Evolutionary conservation across 35 echinoderm and acorn worm genomes (phyloP).

Genomic region (Apostichopus japonicus): DNA sequence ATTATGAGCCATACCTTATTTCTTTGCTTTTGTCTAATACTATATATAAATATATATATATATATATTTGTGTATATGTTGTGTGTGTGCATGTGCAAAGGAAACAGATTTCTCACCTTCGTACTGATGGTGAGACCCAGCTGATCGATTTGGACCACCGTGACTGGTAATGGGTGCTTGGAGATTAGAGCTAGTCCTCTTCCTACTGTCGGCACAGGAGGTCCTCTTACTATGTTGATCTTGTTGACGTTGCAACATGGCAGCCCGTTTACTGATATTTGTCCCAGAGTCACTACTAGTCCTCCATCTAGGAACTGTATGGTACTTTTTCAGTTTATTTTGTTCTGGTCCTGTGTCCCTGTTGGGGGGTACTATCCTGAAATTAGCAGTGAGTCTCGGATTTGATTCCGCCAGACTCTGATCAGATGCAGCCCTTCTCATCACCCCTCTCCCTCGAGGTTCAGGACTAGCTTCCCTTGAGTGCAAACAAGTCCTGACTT

Average conservation of each 20-base stretch:
- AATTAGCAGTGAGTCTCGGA: conserved; percentile 73
- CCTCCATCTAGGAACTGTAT: conserved; percentile 71
- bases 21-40: no score
- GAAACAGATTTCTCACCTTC: not conserved
- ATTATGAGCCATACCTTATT: no score
- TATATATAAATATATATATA: no score
- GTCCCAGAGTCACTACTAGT: conserved; percentile 83
- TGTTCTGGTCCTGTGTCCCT: not conserved
- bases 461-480: conserved; percentile 61
- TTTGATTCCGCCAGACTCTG: conserved; percentile 8
- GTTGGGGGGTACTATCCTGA: conserved; percentile 36
- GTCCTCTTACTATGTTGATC: conserved; percentile 20
- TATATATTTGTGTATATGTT: no score
- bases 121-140: not conserved
- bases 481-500: conserved; percentile 94
- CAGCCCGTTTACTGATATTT: conserved; percentile 58
- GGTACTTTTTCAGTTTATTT: conserved; percentile 59
- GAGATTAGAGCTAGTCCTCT: not conserved
- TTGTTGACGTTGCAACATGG: conserved; percentile 69
- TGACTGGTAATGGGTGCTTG: conserved; percentile 60
- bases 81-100: not conserved
- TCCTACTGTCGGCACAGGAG: not conserved
- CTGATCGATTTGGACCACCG: conserved; percentile 72
- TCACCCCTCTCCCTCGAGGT: not conserved
- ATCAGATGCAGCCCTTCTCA: conserved; percentile 18